Conservation (phyloP, 2,888 invertebrate genomes). For the Agonopterix alstromeriana region DNA sequence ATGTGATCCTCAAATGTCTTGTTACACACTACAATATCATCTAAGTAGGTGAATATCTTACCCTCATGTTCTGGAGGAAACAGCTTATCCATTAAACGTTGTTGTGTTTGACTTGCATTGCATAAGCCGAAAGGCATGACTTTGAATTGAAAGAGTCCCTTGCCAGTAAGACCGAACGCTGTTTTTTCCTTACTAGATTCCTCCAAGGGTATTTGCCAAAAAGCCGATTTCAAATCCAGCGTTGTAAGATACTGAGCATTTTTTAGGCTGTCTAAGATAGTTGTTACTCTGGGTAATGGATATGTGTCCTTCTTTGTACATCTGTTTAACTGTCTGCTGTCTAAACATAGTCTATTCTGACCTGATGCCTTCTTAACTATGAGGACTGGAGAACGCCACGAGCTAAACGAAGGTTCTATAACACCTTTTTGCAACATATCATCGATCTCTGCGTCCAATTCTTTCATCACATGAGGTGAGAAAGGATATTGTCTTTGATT, state of each 20-base stretch:
- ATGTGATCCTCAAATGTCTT: slow-evolving; percentile 5
- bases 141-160: slow-evolving; percentile 7
- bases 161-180: slow-evolving; percentile 8
- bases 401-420: slow-evolving; percentile 7
- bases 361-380: slow-evolving; percentile 6
- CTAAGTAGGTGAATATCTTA: slow-evolving; percentile 8
- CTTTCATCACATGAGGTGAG: slow-evolving; percentile 2
- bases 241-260: slow-evolving; percentile 10
- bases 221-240: slow-evolving; percentile 12
- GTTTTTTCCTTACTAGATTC: slow-evolving; percentile 10
- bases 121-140: slow-evolving; percentile 9
- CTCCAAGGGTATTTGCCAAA: slow-evolving; percentile 15
- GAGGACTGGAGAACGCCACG: slow-evolving; percentile 10
- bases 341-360: slow-evolving; percentile 10
- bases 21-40: slow-evolving; percentile 7
- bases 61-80: slow-evolving; percentile 5
- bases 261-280: slow-evolving; percentile 10
- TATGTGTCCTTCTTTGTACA: slow-evolving; percentile 9
- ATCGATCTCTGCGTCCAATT: slow-evolving; percentile 2
- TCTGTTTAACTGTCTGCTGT: slow-evolving; percentile 13
- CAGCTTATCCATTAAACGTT: slow-evolving; percentile 8
- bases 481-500: slow-evolving; percentile 7
- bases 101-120: slow-evolving; percentile 8
- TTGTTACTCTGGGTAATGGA: slow-evolving; percentile 1
- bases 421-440: slow-evolving; percentile 3